These are phyloP conservation scores for Leptothorax acervorum DNA, from an alignment of 2,888 invertebrate species.

Conservation along the genomic window DNA sequence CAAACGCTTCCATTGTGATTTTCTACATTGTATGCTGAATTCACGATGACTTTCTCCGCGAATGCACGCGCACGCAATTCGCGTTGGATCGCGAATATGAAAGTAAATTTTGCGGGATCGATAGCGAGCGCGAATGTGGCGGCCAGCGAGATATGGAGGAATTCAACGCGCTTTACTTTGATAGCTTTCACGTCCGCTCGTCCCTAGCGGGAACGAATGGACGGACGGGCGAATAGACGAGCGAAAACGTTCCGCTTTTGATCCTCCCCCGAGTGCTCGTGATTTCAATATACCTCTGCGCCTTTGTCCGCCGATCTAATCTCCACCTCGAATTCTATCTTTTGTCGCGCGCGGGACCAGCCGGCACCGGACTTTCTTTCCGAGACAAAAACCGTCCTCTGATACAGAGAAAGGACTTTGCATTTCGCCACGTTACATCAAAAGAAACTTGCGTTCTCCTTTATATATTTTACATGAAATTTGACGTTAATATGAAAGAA, in stretches of 20 bases:
- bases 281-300: conserved; percentile 33
- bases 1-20: background rate
- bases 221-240: conserved; percentile 1
- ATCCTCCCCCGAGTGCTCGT: conserved; percentile 1
- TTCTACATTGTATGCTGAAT: background rate
- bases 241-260: conserved; percentile 29
- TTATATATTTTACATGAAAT: background rate
- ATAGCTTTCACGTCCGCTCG: conserved; percentile 42
- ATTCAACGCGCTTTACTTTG: conserved; percentile 16
- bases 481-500: background rate
- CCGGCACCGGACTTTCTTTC: conserved; percentile 14
- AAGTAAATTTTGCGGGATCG: conserved; percentile 35
- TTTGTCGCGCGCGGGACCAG: conserved; percentile 4
- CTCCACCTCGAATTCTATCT: conserved; percentile 28
- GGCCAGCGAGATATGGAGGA: conserved; percentile 18
- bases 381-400: background rate
- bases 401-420: background rate
- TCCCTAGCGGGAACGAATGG: background rate
- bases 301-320: conserved; percentile 35
- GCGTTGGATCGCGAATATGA: conserved; percentile 8
- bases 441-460: background rate
- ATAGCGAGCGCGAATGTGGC: conserved; percentile 8
- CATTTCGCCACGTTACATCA: background rate
- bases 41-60: conserved; percentile 15
- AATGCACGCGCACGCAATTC: background rate